Conservation (phyloP, 2,113 vertebrate genomes). For the Ceuthmochares aereus region DNA sequence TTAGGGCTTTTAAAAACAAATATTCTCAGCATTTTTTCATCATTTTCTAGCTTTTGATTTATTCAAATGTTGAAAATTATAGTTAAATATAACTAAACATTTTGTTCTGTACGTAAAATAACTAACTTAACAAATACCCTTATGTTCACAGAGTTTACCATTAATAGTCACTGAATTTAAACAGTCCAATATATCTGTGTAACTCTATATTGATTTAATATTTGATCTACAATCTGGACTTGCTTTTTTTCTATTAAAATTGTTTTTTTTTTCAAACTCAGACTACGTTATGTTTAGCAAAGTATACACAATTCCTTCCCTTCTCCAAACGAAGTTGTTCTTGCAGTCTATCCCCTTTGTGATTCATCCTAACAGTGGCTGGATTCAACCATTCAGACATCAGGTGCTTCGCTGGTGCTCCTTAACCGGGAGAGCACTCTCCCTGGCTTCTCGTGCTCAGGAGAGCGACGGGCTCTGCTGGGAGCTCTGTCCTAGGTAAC, state of each 20-base stretch:
- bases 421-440: neutral
- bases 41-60: neutral
- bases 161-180: neutral
- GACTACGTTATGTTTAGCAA: neutral
- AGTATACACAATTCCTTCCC: neutral
- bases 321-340: neutral
- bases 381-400: neutral
- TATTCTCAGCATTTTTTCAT: neutral
- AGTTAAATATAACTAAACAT: neutral
- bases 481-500: fast-evolving
- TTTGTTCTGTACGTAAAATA: neutral
- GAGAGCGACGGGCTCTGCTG: neutral
- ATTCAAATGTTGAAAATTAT: neutral
- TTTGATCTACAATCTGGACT: neutral
- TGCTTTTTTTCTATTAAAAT: neutral
- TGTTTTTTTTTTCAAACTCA: neutral
- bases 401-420: neutral
- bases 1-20: neutral
- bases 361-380: neutral
- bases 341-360: neutral
- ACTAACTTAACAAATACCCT: neutral
- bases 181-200: neutral
- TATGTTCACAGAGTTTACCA: neutral
- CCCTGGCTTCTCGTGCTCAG: fast-evolving
- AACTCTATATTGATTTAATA: neutral